Evolutionary conservation across 2,113 vertebrate genomes (phyloP).

Genomic region (Athene noctua): DNA sequence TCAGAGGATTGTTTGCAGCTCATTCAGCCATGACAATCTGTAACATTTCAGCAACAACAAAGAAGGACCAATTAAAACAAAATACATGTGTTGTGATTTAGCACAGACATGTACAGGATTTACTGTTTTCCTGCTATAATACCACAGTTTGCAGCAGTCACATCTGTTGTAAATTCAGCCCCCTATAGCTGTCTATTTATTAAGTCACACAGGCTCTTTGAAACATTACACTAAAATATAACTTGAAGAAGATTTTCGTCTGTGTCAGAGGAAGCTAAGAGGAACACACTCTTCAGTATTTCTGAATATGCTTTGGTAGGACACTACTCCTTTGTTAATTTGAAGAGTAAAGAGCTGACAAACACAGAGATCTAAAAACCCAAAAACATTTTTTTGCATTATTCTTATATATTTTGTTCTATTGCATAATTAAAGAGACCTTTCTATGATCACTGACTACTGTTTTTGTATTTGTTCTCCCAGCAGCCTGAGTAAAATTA

Average conservation of each 20-base stretch:
- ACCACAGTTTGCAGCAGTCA: neutral
- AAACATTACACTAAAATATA: neutral
- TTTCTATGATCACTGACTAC: neutral
- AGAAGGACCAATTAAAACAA: conserved; percentile 24
- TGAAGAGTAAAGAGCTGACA: neutral
- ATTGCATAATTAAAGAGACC: neutral
- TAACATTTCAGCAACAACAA: neutral
- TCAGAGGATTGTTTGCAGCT: neutral
- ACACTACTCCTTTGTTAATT: neutral
- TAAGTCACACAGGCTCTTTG: neutral
- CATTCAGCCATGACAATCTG: neutral
- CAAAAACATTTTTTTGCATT: neutral
- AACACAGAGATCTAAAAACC: neutral
- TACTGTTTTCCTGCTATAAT: neutral
- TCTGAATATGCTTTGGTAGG: neutral
- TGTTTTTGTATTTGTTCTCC: neutral
- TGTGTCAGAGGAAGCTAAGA: neutral
- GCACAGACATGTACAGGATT: neutral
- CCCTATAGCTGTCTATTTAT: neutral
- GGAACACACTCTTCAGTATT: neutral
- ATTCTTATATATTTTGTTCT: neutral
- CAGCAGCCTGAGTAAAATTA: neutral
- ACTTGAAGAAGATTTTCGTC: neutral
- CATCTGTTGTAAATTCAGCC: neutral
- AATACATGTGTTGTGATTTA: neutral